Base-by-base conservation (phyloP, 1,140 invertebrate genomes). In the Bradynema listronoti region DNA sequence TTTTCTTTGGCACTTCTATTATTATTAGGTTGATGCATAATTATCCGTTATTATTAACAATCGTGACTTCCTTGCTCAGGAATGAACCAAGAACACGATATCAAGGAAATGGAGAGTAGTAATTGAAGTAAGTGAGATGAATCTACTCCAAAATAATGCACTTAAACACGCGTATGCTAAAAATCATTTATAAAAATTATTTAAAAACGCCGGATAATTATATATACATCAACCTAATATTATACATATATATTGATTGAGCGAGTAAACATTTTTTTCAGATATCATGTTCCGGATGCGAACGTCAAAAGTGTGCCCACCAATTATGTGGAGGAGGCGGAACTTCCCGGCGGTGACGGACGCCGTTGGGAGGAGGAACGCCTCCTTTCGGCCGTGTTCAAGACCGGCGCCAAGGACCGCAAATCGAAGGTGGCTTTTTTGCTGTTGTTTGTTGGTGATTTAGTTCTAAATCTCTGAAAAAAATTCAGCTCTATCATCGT, bases 301-400 rank as follows among this genome's bases (percentile, higher is more conserved):
- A 41, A 66, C 16, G 58, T 54, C 0, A 71, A 63, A 52, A 45
- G 32, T 4, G 33, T 69, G 2, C 62, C 63, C 9, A 59, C 49
- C 45, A 85, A 87, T 59, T 91, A 91, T 80, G 82, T 87, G 51
- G 92, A 96, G 80, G 87, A 90, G 29, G 90, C 92, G 80, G 89
- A 93, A 79, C 86, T 85, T 33, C 87, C 88, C 1, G 87, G 91
- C 78, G 90, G 89, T 4, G 94, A 98, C 78, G 92, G 96, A 79
- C 85, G 85, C 62, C 91, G 93, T 83, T 98, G 93, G 94, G 94
- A 99, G 82, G 89, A 94, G 57, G 92, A 97, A 79, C 89, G 94
- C 80, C 86, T 98, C 81, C 86, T 86, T 24, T 88, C 88, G n/a
- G 92, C 91, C 19, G 84, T 87, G 33, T 87, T 92, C 77, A 84